Evolutionary conservation across 2,888 invertebrate genomes (phyloP), one percentile per base, ranked within the genome.

Genomic region (Drosophila anomalata): DNA sequence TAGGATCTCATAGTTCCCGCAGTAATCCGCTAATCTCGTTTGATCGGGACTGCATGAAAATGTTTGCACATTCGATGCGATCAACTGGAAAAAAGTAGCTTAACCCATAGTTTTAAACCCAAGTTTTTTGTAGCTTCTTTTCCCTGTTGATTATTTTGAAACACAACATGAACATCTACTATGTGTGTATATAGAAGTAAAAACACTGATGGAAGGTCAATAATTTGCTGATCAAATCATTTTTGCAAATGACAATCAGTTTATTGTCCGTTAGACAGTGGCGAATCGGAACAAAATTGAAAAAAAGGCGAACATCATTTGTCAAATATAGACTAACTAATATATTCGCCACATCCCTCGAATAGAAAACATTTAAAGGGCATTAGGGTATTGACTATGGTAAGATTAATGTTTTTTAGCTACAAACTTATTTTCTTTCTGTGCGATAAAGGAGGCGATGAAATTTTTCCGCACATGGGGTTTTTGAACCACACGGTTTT

Each of bases 211-310:
- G 2, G 24, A 8, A 11, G 17, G 33, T 1, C 22, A 20, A 11
- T 20, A 39, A 39, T 29, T 52, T 36, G 14, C 9, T 29, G 5
- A 31, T 39, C 63, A 62, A 14, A 52, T 46, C 52, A 69, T 58
- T 68, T 73, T 73, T 63, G 76, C 80, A 80, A 81, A 85, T 81
- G 81, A 81, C 76, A 66, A 55, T 76, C 81, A 79, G 78, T 86
- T 86, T 80, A 73, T 69, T 79, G 79, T 46, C 52, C 51, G 65
- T 66, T 79, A 73, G 55, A 67, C 47, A 67, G 56, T 54, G 54
- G 68, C 55, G 48, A 71, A 55, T 79, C 63, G 56, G 55, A 69
- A 81, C 79, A 65, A 87, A 87, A 87, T 84, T 87, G 75, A 75
- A 84, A 76, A 33, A 65, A 48, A 60, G 24, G 39, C 36, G 52